Evolutionary conservation across 2,888 invertebrate species (phyloP), one percentile per base, ranked within the genome.

Genomic region (Rhorus exstirpatorius): DNA sequence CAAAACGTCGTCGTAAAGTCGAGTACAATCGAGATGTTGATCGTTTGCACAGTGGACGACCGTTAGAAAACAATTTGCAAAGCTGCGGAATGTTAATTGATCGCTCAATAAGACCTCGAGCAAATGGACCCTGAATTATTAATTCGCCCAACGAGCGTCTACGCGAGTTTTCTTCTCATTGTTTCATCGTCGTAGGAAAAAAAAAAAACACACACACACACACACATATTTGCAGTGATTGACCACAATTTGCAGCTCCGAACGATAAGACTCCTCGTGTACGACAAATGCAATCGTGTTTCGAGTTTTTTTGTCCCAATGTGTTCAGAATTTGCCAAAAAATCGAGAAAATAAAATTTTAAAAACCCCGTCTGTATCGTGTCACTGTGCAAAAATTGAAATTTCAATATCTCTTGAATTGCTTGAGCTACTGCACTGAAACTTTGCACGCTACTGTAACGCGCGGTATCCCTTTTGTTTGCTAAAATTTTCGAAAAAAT

Each of bases 131-230:
- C 24, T 19, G 46, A 51, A 55, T 79, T 60, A 68, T 74, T 63
- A 76, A 71, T 76, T 44, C 35, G 61, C 14, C 38, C 53, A 31
- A 60, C 38, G 3, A 63, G 44, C 61, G 17, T 17, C 24, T 44
- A 26, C 75, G 70, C 58, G n/a, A 19, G n/a, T 17, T 60, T 41
- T 70, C n/a, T 70, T 70, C 49, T 70, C 60, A 70, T 24, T 49
- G 38, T 68, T 75, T 75, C 75, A 75, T 80, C 70, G 70, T 68
- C 49, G 24, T 44, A 44, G 53, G 70, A 80, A 75, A 61, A 75
- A 35, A 31, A 80, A 80, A 53, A 75, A 35, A 38, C 61, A 19
- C n/a, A n/a, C n/a, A n/a, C n/a, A n/a, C n/a, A n/a, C n/a, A n/a
- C n/a, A n/a, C n/a, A n/a, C n/a, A n/a, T n/a, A n/a, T 68, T 63